Conservation (phyloP, 2,113 vertebrate species). For the Mustelus asterias region DNA sequence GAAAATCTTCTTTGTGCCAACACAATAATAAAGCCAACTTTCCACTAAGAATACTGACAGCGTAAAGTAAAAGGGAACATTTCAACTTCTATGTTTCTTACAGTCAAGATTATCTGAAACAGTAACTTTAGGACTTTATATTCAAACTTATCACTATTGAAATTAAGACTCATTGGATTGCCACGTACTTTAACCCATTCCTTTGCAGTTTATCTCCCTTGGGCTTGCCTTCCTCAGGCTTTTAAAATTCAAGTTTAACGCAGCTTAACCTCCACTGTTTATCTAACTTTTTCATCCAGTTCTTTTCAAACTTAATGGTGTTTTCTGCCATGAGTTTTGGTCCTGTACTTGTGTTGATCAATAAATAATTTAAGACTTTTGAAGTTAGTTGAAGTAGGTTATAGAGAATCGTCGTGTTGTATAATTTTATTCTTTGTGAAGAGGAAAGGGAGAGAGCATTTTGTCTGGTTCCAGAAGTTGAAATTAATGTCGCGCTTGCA, state of each 20-base stretch:
- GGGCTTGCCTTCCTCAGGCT: not conserved
- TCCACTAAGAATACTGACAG: not conserved
- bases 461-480: not conserved
- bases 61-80: not conserved
- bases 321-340: not conserved
- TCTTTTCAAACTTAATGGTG: constrained; percentile 17
- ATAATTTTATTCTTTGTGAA: not conserved
- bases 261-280: not conserved
- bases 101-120: not conserved
- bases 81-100: not conserved
- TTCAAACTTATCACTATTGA: not conserved
- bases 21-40: not conserved
- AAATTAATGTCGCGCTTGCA: not conserved
- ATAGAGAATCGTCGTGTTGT: not conserved
- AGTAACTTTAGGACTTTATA: not conserved
- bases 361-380: not conserved
- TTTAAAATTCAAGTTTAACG: not conserved
- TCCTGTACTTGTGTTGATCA: not conserved
- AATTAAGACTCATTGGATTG: not conserved
- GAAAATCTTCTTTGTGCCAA: constrained; percentile 25
- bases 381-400: not conserved
- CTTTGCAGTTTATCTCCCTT: not conserved
- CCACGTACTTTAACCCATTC: not conserved
- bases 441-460: not conserved
- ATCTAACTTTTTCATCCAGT: not conserved